phyloP scores from a whole-genome alignment of 1,140 invertebrate genomes.

The Musca domestica region DNA sequence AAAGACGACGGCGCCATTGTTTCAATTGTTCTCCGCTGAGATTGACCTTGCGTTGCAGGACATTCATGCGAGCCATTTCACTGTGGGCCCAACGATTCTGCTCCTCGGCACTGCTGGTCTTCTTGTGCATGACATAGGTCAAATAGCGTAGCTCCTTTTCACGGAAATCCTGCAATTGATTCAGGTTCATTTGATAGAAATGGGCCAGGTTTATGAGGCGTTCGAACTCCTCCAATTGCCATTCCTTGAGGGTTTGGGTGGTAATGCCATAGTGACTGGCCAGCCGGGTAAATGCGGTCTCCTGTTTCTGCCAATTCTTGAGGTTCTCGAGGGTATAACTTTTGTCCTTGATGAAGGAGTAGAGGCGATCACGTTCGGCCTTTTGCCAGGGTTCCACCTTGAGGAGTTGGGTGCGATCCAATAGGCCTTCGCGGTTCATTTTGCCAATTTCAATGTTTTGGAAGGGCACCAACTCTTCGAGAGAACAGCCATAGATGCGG shows the following conservation, averaged over 20 bases:
- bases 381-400: slow-evolving; percentile 40
- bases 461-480: slow-evolving; percentile 37
- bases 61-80: slow-evolving; percentile 33
- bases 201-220: slow-evolving; percentile 37
- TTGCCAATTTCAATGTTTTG: slow-evolving; percentile 35
- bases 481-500: slow-evolving; percentile 33
- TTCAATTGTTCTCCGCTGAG: slow-evolving; percentile 35
- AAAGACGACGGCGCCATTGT: slow-evolving; percentile 42
- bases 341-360: slow-evolving; percentile 45
- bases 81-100: slow-evolving; percentile 31
- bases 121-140: slow-evolving; percentile 39
- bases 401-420: slow-evolving; percentile 38
- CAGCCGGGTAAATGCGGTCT: slow-evolving; percentile 32
- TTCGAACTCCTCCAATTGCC: slow-evolving; percentile 44
- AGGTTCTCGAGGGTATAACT: slow-evolving; percentile 41
- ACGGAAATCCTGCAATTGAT: slow-evolving; percentile 45
- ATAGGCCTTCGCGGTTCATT: slow-evolving; percentile 32
- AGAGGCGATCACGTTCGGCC: slow-evolving; percentile 46
- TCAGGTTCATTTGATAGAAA: slow-evolving; percentile 40
- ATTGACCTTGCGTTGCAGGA: slow-evolving; percentile 32
- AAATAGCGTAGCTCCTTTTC: slow-evolving; percentile 42
- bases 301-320: slow-evolving; percentile 43
- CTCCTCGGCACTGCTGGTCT: slow-evolving; percentile 30
- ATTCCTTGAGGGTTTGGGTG: slow-evolving; percentile 38
- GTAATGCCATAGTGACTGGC: slow-evolving; percentile 37